A percentile compares a stretch with the other conserved stretches of the same genome.
Evolutionary conservation across 2,113 vertebrate species (phyloP).

Genomic region (Upupa epops): DNA sequence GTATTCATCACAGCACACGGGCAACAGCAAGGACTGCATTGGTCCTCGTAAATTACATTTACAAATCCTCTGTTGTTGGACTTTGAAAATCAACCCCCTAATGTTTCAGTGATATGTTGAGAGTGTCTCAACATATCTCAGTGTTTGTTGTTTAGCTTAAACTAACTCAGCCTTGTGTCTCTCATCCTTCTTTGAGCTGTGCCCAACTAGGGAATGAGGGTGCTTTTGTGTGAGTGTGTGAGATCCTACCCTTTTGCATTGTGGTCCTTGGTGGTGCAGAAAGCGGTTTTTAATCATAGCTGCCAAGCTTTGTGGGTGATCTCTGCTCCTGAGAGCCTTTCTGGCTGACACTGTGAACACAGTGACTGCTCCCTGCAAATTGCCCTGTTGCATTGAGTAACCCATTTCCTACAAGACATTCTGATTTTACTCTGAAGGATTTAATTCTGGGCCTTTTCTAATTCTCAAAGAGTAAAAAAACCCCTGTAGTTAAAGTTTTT

Average conservation of each 20-base stretch:
- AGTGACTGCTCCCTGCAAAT: not conserved
- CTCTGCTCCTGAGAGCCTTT: not conserved
- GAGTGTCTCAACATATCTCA: too few species aligned
- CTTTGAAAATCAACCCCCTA: not conserved
- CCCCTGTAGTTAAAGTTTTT: constrained; percentile 39
- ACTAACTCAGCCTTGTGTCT: not conserved
- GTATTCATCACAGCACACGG: not conserved
- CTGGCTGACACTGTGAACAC: not conserved
- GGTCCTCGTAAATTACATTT: constrained; percentile 1
- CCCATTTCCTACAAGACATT: not conserved
- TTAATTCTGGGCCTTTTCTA: constrained; percentile 9
- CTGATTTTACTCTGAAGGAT: not conserved
- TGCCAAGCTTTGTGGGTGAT: not conserved
- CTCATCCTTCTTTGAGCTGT: not conserved
- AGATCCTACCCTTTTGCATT: not conserved
- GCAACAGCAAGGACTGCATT: not conserved
- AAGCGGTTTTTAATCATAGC: not conserved
- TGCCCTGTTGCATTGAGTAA: not conserved
- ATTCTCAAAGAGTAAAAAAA: not conserved
- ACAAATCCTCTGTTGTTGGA: not conserved
- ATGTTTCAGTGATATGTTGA: not conserved
- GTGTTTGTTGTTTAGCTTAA: too few species aligned
- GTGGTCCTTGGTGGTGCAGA: not conserved
- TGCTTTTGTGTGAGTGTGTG: not conserved
- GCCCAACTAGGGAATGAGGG: not conserved